Conservation (phyloP, 2,797 vertebrate species). For the Oreortyx pictus region DNA sequence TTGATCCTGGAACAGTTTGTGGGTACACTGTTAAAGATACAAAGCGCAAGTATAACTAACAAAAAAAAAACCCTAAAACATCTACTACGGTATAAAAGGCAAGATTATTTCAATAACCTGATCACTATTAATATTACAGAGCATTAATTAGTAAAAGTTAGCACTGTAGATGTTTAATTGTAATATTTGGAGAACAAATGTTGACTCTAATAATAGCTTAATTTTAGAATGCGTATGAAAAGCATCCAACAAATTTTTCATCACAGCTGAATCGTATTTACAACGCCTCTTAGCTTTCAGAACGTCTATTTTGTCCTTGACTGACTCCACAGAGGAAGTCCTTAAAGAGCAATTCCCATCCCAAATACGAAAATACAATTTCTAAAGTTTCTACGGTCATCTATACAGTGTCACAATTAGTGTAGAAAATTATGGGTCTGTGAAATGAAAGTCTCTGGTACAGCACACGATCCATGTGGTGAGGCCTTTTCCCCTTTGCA, state of each 20-base stretch:
- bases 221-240: constrained; percentile 18
- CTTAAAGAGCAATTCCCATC: neutral
- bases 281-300: neutral
- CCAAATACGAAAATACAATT: neutral
- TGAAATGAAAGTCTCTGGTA: neutral
- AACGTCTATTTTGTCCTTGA: constrained; percentile 1
- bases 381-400: neutral
- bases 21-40: neutral
- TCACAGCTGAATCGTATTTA: constrained; percentile 19
- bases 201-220: neutral
- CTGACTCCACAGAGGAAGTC: neutral
- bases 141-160: constrained; percentile 17
- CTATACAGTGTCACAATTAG: neutral
- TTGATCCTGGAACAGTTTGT: neutral
- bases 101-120: neutral
- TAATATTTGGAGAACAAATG: neutral
- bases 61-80: neutral
- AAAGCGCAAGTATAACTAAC: neutral
- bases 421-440: neutral
- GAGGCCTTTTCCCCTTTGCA: neutral
- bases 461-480: neutral
- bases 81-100: neutral
- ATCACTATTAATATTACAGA: neutral
- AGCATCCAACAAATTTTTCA: constrained; percentile 36
- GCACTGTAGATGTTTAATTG: neutral